Evolutionary conservation across 2,113 vertebrate genomes (phyloP).

Genomic region (Urocolius indicus): DNA sequence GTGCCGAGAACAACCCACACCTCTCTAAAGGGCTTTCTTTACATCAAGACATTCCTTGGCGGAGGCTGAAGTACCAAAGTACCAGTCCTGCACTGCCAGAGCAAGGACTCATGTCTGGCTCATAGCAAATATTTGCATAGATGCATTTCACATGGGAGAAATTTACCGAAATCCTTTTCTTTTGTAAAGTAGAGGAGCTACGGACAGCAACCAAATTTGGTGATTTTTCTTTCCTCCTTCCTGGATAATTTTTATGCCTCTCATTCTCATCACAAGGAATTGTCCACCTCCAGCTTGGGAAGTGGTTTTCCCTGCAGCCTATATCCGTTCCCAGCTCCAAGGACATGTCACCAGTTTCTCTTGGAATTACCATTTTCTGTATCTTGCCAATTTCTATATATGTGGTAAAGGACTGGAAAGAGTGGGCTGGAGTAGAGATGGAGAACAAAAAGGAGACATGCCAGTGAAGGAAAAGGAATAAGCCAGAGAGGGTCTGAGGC

Average conservation of each 20-base stretch:
- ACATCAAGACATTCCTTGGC: neutral
- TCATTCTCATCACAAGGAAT: neutral
- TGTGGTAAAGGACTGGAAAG: constrained; percentile 31
- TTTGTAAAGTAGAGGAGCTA: neutral
- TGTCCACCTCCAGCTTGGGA: constrained; percentile 3
- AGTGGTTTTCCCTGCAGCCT: neutral
- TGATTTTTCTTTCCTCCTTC: neutral
- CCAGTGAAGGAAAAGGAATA: neutral
- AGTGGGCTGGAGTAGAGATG: neutral
- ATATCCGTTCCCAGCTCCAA: neutral
- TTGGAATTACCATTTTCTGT: constrained; percentile 32
- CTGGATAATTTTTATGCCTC: neutral
- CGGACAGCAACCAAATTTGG: neutral
- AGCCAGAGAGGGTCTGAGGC: neutral
- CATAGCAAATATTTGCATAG: neutral
- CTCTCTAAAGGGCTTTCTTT: neutral
- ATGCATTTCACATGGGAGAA: neutral
- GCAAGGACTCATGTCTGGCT: neutral
- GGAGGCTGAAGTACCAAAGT: neutral
- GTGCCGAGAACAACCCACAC: neutral
- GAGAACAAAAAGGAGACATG: constrained; percentile 57
- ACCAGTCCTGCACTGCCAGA: neutral
- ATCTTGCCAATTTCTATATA: constrained; percentile 24
- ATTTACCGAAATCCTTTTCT: neutral
- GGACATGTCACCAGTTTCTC: constrained; percentile 31